Conservation (phyloP, 2,888 invertebrate species). For the Napeogenes inachia region DNA sequence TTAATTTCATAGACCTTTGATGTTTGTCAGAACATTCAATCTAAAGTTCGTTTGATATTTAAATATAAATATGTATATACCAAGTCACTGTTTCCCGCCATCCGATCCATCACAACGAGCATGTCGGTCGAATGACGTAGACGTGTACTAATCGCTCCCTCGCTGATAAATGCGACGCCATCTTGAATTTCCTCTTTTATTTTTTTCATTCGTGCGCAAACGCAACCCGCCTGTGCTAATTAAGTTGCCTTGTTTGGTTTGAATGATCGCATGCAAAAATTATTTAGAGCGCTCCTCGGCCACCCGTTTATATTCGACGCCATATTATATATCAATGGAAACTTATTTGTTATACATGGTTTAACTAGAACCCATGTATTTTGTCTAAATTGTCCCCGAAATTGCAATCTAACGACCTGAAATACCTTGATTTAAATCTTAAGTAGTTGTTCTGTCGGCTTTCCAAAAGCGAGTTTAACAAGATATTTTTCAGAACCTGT, state of each 20-base stretch:
- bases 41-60: background rate
- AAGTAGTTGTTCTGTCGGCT: slow-evolving; percentile 35
- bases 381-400: background rate
- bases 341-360: too few relatives aligned
- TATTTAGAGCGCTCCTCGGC: slow-evolving; percentile 20
- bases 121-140: slow-evolving; percentile 49
- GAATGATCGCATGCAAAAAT: slow-evolving; percentile 46
- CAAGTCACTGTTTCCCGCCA: slow-evolving; percentile 31
- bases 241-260: slow-evolving; percentile 45
- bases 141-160: slow-evolving; percentile 58
- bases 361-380: too few relatives aligned
- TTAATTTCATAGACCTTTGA: too few relatives aligned
- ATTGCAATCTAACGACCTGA: slow-evolving; percentile 8
- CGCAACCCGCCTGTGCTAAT: slow-evolving; percentile 47
- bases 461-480: slow-evolving; percentile 38
- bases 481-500: slow-evolving; percentile 48
- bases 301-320: too few relatives aligned
- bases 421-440: slow-evolving; percentile 34
- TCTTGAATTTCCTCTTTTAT: slow-evolving; percentile 54
- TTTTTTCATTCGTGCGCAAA: slow-evolving; percentile 49
- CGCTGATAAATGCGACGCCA: slow-evolving; percentile 55
- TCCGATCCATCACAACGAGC: slow-evolving; percentile 46
- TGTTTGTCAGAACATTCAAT: too few relatives aligned
- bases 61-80: slow-evolving; percentile 33
- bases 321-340: background rate